phyloP scores from a whole-genome alignment of 2,113 vertebrate genomes.

The Cygnus atratus region DNA sequence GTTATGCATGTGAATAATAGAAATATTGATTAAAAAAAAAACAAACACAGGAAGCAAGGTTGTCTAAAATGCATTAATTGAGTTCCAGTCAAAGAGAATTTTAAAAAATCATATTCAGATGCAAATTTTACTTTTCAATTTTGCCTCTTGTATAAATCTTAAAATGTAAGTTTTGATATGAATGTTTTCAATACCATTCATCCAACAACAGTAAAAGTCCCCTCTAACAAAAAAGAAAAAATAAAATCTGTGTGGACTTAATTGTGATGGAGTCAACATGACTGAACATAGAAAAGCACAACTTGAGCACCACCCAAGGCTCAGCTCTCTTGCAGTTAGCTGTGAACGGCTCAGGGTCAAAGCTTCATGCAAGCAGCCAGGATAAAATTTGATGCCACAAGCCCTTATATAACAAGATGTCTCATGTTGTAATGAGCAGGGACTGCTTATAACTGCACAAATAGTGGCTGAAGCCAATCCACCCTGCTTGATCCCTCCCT shows the following conservation, averaged over 20 bases:
- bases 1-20: neutral
- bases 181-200: neutral
- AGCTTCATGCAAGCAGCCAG: neutral
- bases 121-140: neutral
- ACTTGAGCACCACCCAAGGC: neutral
- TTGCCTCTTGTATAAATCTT: neutral
- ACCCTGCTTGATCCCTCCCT: neutral
- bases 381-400: neutral
- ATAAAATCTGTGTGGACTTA: neutral
- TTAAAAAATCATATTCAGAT: neutral
- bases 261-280: neutral
- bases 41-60: neutral
- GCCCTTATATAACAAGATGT: neutral
- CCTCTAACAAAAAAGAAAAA: neutral
- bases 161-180: fast-evolving
- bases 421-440: neutral
- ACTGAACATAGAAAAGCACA: neutral
- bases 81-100: neutral
- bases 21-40: neutral
- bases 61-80: fast-evolving
- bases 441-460: neutral
- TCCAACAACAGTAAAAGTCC: neutral
- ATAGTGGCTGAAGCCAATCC: neutral
- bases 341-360: neutral
- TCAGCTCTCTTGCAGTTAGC: neutral